phyloP scores from a whole-genome alignment of 2,113 vertebrate genomes.

The Monarcha castaneiventris region DNA sequence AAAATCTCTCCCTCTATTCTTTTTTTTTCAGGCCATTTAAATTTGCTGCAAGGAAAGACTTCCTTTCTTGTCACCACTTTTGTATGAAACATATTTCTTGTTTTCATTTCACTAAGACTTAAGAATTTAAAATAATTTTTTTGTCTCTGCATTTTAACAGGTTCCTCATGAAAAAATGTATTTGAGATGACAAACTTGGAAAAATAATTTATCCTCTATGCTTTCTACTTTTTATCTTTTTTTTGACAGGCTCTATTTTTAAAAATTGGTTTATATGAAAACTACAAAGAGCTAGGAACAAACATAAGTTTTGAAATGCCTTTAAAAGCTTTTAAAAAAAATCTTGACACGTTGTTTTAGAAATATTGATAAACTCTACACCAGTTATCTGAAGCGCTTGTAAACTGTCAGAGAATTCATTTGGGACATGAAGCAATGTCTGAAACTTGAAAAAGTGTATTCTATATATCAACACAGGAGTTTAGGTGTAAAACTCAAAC shows the following conservation, averaged over 20 bases:
- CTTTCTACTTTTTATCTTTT: neutral
- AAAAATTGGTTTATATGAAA: neutral
- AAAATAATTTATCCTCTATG: neutral
- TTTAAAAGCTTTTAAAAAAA: neutral
- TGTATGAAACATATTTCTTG: neutral
- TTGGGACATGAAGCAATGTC: neutral
- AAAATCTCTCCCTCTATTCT: neutral
- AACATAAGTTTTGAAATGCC: neutral
- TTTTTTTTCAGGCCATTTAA: neutral
- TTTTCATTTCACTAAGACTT: neutral
- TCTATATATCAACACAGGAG: neutral
- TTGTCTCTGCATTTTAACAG: neutral
- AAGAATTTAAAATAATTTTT: neutral
- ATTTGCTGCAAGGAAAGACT: neutral
- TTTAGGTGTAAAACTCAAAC: neutral
- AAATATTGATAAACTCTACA: neutral
- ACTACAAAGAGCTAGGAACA: neutral
- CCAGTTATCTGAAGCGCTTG: neutral
- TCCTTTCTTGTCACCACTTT: neutral
- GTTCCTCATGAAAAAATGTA: neutral
- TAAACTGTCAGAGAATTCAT: neutral
- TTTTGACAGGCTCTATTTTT: neutral
- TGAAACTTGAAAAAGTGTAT: neutral
- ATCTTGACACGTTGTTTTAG: neutral
- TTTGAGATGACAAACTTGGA: neutral